Conservation (phyloP, 1,140 invertebrate species). For the Drosophila arawakana region DNA sequence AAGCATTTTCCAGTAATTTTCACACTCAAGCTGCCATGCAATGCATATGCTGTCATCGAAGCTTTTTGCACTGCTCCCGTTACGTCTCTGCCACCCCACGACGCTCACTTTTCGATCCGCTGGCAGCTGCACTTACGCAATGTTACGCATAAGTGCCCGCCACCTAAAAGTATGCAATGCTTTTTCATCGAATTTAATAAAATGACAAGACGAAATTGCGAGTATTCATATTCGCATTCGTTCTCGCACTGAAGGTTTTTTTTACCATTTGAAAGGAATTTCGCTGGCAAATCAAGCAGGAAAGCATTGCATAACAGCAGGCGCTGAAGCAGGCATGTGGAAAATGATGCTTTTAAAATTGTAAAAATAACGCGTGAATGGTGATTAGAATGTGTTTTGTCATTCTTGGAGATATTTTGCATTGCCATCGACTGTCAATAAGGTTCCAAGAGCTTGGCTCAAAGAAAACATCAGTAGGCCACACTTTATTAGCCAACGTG, state of each 20-base stretch:
- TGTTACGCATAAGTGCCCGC: constrained; percentile 64
- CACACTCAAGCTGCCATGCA: constrained; percentile 76
- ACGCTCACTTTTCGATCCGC: not conserved
- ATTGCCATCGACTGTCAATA: constrained; percentile 54
- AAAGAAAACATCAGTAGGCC: constrained; percentile 15
- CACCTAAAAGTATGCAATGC: constrained; percentile 32
- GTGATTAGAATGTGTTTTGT: constrained; percentile 50
- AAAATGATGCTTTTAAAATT: constrained; percentile 53
- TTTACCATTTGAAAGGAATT: constrained; percentile 14
- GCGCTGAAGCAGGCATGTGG: constrained; percentile 33
- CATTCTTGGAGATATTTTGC: constrained; percentile 56
- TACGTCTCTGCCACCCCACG: not conserved
- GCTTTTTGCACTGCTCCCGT: not conserved
- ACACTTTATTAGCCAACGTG: constrained; percentile 64
- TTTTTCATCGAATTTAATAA: constrained; percentile 46
- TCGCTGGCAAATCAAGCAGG: constrained; percentile 23
- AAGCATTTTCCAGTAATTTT: constrained; percentile 73
- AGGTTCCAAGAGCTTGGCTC: not conserved
- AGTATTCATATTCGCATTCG: constrained; percentile 1
- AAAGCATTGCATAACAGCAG: constrained; percentile 30
- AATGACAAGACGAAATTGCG: constrained; percentile 34
- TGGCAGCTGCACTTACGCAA: constrained; percentile 77
- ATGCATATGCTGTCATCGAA: constrained; percentile 34
- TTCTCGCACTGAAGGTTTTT: not conserved
- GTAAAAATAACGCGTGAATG: constrained; percentile 24